These are phyloP conservation scores for Teleopsis dalmanni DNA, from an alignment of 1,140 invertebrate species.

Conservation along the genomic window DNA sequence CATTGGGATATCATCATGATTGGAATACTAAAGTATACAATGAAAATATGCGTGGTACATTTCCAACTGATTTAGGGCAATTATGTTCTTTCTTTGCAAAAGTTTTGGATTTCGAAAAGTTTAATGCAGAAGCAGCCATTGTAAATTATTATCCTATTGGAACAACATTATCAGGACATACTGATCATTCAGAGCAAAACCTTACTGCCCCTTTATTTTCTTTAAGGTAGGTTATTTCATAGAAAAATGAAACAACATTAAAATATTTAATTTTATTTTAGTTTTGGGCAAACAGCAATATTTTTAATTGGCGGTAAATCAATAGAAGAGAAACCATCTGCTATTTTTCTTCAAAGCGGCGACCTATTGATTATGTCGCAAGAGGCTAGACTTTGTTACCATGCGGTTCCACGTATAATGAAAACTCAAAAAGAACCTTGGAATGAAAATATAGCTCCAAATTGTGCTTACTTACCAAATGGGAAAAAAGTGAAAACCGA, in stretches of 20 bases:
- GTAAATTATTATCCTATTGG: conserved; percentile 91
- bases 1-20: conserved; percentile 90
- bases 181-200: conserved; percentile 85
- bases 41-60: conserved; percentile 55
- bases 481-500: background rate
- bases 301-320: conserved; percentile 72
- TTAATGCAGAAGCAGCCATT: conserved; percentile 81
- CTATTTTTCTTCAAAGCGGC: conserved; percentile 67
- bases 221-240: conserved; percentile 53
- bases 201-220: conserved; percentile 79
- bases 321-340: conserved; percentile 55
- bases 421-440: conserved; percentile 45
- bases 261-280: conserved; percentile 34
- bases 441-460: conserved; percentile 31
- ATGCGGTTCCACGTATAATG: conserved; percentile 75
- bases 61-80: conserved; percentile 63
- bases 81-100: conserved; percentile 58
- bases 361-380: conserved; percentile 80
- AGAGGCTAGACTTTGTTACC: conserved; percentile 67
- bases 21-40: conserved; percentile 87
- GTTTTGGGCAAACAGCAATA: conserved; percentile 79
- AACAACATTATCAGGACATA: conserved; percentile 82
- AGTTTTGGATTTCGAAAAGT: conserved; percentile 56
- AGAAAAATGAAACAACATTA: background rate
- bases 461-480: background rate